phyloP scores from a whole-genome alignment of 2,888 invertebrate genomes.

The Odontothrips loti region DNA sequence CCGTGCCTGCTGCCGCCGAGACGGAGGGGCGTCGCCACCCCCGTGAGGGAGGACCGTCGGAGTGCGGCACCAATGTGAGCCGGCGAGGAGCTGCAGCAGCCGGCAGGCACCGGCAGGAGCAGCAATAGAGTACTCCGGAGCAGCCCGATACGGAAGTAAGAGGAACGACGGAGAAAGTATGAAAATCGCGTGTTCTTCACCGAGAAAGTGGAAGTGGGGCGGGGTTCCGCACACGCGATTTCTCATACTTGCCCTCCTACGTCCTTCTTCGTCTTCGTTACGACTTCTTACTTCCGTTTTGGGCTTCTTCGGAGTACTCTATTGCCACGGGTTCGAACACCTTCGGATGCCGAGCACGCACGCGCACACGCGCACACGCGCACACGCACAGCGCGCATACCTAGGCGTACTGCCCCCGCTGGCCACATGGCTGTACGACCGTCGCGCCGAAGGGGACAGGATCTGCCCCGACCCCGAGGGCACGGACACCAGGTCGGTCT shows the following conservation, averaged over 20 bases:
- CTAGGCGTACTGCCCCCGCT: neutral
- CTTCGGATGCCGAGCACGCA: no score
- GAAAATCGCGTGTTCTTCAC: no score
- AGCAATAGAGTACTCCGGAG: no score
- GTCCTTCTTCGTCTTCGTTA: no score
- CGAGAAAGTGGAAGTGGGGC: no score
- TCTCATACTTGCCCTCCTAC: no score
- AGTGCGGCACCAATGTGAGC: neutral
- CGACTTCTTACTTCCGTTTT: no score
- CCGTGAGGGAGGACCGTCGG: conserved; percentile 39
- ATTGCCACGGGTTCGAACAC: no score
- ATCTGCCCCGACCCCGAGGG: neutral
- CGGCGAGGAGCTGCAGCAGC: neutral
- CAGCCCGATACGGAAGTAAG: no score
- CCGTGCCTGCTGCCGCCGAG: neutral
- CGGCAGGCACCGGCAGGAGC: conserved; percentile 33
- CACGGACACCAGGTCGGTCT: neutral
- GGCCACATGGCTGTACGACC: neutral
- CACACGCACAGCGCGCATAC: neutral
- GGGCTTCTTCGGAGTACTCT: no score
- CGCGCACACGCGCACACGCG: conserved; percentile 37
- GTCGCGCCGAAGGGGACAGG: neutral
- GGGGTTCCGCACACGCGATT: no score
- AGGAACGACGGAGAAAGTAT: no score
- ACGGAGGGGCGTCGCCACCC: conserved; percentile 33